Evolutionary conservation across 2,888 invertebrate species (phyloP), one percentile per base, ranked within the genome.

Genomic region (Macrophya alboannulata): DNA sequence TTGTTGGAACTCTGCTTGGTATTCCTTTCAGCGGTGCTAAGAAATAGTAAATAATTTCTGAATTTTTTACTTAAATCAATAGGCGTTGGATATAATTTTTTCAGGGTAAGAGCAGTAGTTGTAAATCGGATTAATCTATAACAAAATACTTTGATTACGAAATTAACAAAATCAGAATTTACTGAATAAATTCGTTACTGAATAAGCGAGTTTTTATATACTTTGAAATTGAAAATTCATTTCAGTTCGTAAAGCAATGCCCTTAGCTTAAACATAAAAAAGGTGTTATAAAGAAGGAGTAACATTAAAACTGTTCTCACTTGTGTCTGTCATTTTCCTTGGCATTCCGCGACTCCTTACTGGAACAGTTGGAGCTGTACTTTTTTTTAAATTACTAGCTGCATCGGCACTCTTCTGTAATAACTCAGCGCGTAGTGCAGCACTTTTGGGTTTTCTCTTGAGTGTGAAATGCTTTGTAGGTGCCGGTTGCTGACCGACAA

Each of bases 261-360:
- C 31, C 31, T 31, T 31, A 31, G 31, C 31, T 3, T 31, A n/a
- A n/a, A n/a, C n/a, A 3, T 31, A 31, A 2, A 31, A 31, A 31
- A 31, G 31, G 31, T 31, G 31, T 31, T 31, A 31, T 31, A 31
- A 31, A 31, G 1, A 3, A 31, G 31, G 31, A 31, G 31, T 31
- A 31, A 31, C 1, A 31, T 31, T 31, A 31, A 2, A 31, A 31
- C 43, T n/a, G 3, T 59, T 25, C 62, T 81, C 94, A 98, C 98
- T 98, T 62, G 98, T 98, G 92, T 99, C 99, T 90, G 99, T 99
- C 98, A 99, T 98, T 95, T 99, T 99, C 90, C 99, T 96, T 0
- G 98, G 98, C 95, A 96, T 95, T 89, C 96, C 96, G 89, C 96
- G 93, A 71, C 95, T 95, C 90, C 96, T 94, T 4, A 96, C 94